Conservation (phyloP, 2,888 invertebrate genomes). For the Chymomyza amoena region DNA sequence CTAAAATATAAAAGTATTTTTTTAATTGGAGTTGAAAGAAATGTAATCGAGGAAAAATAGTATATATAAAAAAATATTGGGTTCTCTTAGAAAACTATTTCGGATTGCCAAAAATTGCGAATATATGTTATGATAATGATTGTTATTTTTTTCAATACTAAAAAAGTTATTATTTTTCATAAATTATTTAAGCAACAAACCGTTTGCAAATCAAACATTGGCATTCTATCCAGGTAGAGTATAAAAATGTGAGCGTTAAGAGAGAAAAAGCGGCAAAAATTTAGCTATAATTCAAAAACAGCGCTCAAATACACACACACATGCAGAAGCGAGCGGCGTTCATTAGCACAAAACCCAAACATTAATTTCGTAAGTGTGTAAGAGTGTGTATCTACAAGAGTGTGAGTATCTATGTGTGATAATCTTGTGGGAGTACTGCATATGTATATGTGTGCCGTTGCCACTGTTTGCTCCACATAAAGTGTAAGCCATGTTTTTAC, state of each 20-base stretch:
- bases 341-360: conserved; percentile 68
- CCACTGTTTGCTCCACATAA: conserved; percentile 50
- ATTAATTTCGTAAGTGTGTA: conserved; percentile 49
- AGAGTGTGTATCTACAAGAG: conserved; percentile 25
- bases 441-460: no score
- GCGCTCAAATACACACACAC: conserved; percentile 26
- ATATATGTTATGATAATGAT: no score
- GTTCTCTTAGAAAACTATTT: no score
- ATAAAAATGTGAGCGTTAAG: neutral
- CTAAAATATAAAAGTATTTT: no score
- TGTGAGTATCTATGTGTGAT: conserved; percentile 24
- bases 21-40: no score
- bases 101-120: no score
- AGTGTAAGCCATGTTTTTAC: conserved; percentile 54
- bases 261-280: conserved; percentile 41
- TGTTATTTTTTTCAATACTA: no score
- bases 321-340: conserved; percentile 37
- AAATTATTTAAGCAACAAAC: neutral
- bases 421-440: conserved; percentile 51
- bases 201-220: neutral
- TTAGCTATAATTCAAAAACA: conserved; percentile 70
- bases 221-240: neutral
- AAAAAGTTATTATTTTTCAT: no score
- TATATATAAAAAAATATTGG: no score
- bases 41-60: no score